Evolutionary conservation across 2,797 vertebrate genomes (phyloP), one percentile per base, ranked within the genome.

Genomic region (Lagodon rhomboides): DNA sequence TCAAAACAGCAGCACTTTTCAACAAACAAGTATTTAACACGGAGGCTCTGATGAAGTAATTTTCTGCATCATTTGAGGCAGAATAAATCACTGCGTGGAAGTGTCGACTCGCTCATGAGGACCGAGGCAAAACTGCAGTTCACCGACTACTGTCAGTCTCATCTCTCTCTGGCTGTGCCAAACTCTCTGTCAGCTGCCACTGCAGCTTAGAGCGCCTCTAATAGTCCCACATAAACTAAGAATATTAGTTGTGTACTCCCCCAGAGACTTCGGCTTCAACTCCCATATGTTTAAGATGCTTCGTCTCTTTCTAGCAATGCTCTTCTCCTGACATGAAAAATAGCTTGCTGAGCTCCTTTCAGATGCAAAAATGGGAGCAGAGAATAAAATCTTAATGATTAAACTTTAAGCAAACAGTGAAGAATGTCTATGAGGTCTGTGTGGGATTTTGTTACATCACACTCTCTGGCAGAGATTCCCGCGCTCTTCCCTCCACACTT

Each of bases 11-110:
- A 50, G 80, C 75, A 68, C 80, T 75, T 85, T 84, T 73, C 66
- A 63, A 49, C 77, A 88, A 91, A 91, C 85, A 85, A 73, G 71
- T 81, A 73, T 83, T 92, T 85, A 88, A 88, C 86, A 88, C n/a
- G 7, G 20, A 11, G 49, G 15, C 77, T 84, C 61, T 87, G 80
- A 92, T 90, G 78, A 87, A 88, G 89, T 86, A 79, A 91, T 93
- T 92, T 93, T 92, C 91, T 90, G 91, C 92, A 91, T 87, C 85
- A 86, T 88, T 91, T 93, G 86, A 87, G 78, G 76, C 63, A 25
- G 79, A 90, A 85, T 76, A 85, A 85, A 87, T 89, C 84, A 82
- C 61, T 30, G 61, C 78, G 59, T 75, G 63, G 73, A 84, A 80
- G 69, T 79, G 76, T 78, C 7, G 51, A 75, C 74, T 73, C 25